A percentile compares a stretch with the other conserved stretches of the same genome.
phyloP scores from a whole-genome alignment of 2,888 invertebrate species.

The Oscheius sp. region DNA sequence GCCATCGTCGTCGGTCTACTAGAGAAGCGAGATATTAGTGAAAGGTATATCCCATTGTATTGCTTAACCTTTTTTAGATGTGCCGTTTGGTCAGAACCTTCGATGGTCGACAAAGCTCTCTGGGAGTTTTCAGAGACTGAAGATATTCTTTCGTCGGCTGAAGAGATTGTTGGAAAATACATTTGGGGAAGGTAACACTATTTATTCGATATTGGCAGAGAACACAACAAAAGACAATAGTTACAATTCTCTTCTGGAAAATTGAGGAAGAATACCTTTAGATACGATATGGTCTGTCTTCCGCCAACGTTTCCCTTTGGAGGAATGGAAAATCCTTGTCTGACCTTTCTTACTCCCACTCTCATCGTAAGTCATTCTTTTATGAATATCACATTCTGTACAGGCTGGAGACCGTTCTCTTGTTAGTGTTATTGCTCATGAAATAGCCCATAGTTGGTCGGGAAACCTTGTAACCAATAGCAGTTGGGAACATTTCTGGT shows the following conservation, averaged over 20 bases:
- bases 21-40: constrained; percentile 73
- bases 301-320: constrained; percentile 94
- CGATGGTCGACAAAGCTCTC: constrained; percentile 83
- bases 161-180: constrained; percentile 64
- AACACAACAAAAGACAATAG: background rate
- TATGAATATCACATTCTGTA: background rate
- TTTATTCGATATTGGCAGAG: background rate
- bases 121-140: constrained; percentile 84
- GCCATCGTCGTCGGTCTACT: constrained; percentile 87
- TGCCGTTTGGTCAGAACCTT: constrained; percentile 89
- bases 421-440: constrained; percentile 90
- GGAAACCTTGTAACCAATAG: constrained; percentile 92
- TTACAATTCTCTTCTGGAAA: background rate
- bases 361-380: constrained; percentile 76
- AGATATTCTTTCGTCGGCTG: constrained; percentile 51
- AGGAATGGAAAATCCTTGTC: constrained; percentile 96
- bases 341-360: constrained; percentile 93
- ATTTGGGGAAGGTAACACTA: constrained; percentile 57
- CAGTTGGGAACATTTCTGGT: constrained; percentile 94
- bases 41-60: constrained; percentile 71
- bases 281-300: constrained; percentile 85
- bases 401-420: constrained; percentile 89
- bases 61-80: constrained; percentile 44
- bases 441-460: constrained; percentile 94
- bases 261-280: constrained; percentile 6